These are phyloP conservation scores for Xenops minutus DNA, from an alignment of 2,797 vertebrate genomes.

Conservation along the genomic window DNA sequence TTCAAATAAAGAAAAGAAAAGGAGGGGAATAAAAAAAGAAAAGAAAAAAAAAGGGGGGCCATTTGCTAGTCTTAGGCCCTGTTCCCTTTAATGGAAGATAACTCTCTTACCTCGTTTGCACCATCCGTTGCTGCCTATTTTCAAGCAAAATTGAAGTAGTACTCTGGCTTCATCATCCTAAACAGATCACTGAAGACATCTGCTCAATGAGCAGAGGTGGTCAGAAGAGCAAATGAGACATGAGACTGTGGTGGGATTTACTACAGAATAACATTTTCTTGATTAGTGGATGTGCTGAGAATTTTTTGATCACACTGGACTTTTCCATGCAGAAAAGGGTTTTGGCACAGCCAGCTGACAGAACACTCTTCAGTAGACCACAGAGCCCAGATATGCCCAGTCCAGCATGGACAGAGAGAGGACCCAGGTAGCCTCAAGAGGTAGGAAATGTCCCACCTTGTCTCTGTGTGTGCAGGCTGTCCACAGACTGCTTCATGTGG, in stretches of 20 bases:
- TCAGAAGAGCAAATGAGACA: not conserved
- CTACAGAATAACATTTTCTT: not conserved
- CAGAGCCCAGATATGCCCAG: not conserved
- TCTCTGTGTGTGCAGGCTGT: not conserved
- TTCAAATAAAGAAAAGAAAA: not conserved
- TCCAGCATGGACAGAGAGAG: not conserved
- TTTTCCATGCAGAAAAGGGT: not conserved
- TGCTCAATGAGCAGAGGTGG: not conserved
- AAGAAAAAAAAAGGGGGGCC: accelerated
- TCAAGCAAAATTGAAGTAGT: not conserved
- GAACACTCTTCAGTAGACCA: not conserved
- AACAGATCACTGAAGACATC: not conserved
- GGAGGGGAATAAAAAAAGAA: not conserved
- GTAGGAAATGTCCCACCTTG: not conserved
- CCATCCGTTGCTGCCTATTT: conserved; percentile 14
- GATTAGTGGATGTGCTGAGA: not conserved
- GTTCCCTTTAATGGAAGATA: not conserved
- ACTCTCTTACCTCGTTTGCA: not conserved
- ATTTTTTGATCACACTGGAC: not conserved
- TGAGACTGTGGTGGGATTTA: not conserved
- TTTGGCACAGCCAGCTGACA: not conserved
- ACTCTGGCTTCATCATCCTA: not conserved
- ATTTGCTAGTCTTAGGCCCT: not conserved
- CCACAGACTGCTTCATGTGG: not conserved
- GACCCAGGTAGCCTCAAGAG: not conserved